These are phyloP conservation scores for Yponomeuta cagnagella DNA, from an alignment of 2,888 invertebrate species.

Conservation along the genomic window DNA sequence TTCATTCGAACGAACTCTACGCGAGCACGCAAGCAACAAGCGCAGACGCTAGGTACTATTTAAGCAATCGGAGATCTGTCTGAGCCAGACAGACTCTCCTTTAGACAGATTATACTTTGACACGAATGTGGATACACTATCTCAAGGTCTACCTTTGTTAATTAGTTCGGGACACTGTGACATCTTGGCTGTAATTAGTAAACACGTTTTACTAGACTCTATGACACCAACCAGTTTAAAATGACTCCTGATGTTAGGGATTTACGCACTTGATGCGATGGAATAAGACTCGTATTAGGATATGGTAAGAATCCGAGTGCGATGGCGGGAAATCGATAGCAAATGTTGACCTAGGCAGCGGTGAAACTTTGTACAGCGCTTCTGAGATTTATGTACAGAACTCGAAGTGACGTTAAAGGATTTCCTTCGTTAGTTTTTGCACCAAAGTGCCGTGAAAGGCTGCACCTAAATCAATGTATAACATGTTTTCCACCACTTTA, in stretches of 20 bases:
- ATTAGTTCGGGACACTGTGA: slow-evolving; percentile 10
- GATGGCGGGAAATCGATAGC: slow-evolving; percentile 12
- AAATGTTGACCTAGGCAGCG: slow-evolving; percentile 8
- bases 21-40: not conserved
- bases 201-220: slow-evolving; percentile 5
- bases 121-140: slow-evolving; percentile 12
- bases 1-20: not conserved
- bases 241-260: not conserved
- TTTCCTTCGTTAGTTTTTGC: slow-evolving; percentile 10
- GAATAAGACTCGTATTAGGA: not conserved
- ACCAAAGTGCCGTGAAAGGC: not conserved
- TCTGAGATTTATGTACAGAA: slow-evolving; percentile 10
- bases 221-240: not conserved
- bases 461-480: not conserved
- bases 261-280: not conserved
- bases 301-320: not conserved
- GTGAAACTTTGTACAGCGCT: slow-evolving; percentile 9
- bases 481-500: not conserved
- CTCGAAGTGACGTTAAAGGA: slow-evolving; percentile 5
- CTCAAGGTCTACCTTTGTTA: slow-evolving; percentile 12
- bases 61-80: slow-evolving; percentile 4
- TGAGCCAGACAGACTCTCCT: not conserved
- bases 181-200: slow-evolving; percentile 10
- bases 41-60: not conserved
- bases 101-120: slow-evolving; percentile 5